Conservation (phyloP, 2,113 vertebrate species). For the Carollia perspicillata region DNA sequence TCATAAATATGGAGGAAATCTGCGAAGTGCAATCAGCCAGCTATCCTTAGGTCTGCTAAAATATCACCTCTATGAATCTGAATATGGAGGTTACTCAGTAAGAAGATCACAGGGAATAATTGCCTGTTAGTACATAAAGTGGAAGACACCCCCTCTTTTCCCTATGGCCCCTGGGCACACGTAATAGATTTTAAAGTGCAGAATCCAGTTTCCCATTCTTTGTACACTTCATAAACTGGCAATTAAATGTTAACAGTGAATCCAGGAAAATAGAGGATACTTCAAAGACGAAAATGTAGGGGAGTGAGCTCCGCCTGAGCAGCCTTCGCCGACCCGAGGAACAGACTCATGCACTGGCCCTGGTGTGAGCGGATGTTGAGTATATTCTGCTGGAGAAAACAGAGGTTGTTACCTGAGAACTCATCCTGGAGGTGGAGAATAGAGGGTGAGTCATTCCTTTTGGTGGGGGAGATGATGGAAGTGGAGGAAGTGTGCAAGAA, state of each 20-base stretch:
- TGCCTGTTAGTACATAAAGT: constrained; percentile 52
- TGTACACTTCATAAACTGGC: constrained; percentile 45
- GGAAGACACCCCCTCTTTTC: constrained; percentile 63
- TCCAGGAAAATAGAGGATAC: constrained; percentile 53
- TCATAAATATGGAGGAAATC: constrained; percentile 40
- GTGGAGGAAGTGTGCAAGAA: neutral
- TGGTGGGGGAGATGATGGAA: neutral
- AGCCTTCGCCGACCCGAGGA: constrained; percentile 15
- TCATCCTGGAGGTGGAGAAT: neutral
- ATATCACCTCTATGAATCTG: constrained; percentile 55
- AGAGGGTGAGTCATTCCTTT: neutral
- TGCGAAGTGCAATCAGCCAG: constrained; percentile 1
- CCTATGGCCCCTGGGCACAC: constrained; percentile 56
- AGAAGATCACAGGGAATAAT: constrained; percentile 62
- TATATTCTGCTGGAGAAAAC: neutral
- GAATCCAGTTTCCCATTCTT: constrained; percentile 38
- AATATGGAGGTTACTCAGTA: constrained; percentile 47
- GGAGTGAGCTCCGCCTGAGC: neutral
- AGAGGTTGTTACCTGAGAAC: constrained; percentile 21
- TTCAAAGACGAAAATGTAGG: constrained; percentile 59
- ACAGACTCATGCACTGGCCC: neutral
- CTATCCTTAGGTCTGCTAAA: constrained; percentile 25
- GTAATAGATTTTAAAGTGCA: constrained; percentile 56
- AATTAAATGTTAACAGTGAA: constrained; percentile 61
- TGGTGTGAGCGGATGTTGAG: neutral